phyloP scores from a whole-genome alignment of 2,113 vertebrate genomes.

The crab-eating macaque (Macaca fascicularis) region T2T-MFA8v1.1 NC_088394.1:70832001-70832500 shows the following conservation, averaged over 20 bases:
- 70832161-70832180: background rate
- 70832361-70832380: background rate
- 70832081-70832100: conserved; percentile 3
- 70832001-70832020: background rate
- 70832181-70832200: background rate
- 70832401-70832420: background rate
- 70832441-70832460: no score
- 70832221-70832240: conserved; percentile 15
- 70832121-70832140: background rate
- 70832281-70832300: no score
- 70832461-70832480: no score
- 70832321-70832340: no score
- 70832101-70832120: background rate
- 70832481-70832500: no score
- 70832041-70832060: background rate
- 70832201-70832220: background rate
- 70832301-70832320: no score
- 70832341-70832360: background rate
- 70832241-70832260: conserved; percentile 13
- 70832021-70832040: background rate
- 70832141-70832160: background rate
- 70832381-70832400: background rate
- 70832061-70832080: background rate
- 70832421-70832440: no score
- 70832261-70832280: background rate